Percentiles rank a stretch among this genome's conserved stretches.
Conservation (phyloP, 2,113 vertebrate species). For the Alectura lathami region DNA sequence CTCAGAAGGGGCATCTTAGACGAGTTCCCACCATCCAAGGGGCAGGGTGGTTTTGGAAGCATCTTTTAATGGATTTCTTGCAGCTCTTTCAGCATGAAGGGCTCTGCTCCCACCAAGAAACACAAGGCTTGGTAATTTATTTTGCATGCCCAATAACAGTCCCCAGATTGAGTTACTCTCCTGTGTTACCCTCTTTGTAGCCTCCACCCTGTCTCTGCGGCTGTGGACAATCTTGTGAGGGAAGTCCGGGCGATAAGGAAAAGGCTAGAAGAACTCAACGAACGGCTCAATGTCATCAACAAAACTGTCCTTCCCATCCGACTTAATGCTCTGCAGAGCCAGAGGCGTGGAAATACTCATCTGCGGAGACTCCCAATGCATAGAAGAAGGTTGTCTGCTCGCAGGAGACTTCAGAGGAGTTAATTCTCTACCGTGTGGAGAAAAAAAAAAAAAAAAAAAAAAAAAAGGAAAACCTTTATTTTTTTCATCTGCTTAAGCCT, state of each 20-base stretch:
- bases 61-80: neutral
- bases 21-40: neutral
- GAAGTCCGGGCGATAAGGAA: conserved; percentile 65
- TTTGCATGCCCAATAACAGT: neutral
- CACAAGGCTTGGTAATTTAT: neutral
- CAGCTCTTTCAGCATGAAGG: neutral
- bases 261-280: conserved; percentile 62
- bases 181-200: neutral
- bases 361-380: conserved; percentile 33
- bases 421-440: conserved; percentile 19
- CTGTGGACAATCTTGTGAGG: conserved; percentile 70
- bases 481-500: neutral
- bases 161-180: neutral
- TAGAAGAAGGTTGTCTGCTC: conserved; percentile 39
- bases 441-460: too few species aligned
- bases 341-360: conserved; percentile 48
- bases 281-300: conserved; percentile 58
- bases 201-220: conserved; percentile 62
- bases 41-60: neutral
- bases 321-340: conserved; percentile 52
- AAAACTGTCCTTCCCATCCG: conserved; percentile 15
- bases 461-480: neutral
- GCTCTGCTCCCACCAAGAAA: neutral
- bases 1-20: neutral
- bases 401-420: conserved; percentile 37